Conservation (phyloP, 2,888 invertebrate species). For the Leucophora obtusa region DNA sequence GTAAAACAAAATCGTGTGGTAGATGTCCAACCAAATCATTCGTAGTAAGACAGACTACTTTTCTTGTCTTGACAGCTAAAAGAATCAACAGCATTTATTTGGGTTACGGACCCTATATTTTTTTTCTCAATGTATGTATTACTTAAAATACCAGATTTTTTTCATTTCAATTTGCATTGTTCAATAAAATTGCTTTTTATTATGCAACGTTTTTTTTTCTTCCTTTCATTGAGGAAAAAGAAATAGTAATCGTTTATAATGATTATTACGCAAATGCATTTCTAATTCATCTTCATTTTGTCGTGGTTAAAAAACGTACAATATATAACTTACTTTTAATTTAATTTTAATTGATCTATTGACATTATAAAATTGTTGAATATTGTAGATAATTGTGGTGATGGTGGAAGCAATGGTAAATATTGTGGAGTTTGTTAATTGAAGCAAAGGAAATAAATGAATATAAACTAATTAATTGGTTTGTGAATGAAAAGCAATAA, state of each 20-base stretch:
- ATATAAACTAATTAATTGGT: slow-evolving; percentile 48
- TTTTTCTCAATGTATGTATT: slow-evolving; percentile 23
- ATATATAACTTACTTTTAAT: slow-evolving; percentile 60
- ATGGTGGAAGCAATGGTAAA: background rate
- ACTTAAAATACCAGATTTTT: slow-evolving; percentile 25
- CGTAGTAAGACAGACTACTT: no score
- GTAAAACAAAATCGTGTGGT: no score
- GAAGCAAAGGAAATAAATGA: slow-evolving; percentile 46
- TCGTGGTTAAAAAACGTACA: slow-evolving; percentile 29
- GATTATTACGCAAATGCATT: slow-evolving; percentile 56
- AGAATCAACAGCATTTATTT: no score
- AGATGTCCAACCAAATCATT: no score
- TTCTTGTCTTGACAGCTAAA: no score
- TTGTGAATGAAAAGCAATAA: slow-evolving; percentile 28
- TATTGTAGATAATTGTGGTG: background rate
- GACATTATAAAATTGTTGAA: slow-evolving; percentile 43
- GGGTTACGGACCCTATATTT: no score
- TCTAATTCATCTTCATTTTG: slow-evolving; percentile 60
- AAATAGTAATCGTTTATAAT: background rate
- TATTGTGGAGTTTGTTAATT: slow-evolving; percentile 46
- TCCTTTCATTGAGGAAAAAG: slow-evolving; percentile 4
- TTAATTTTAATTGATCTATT: slow-evolving; percentile 65
- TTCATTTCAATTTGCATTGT: slow-evolving; percentile 42
- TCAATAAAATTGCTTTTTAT: slow-evolving; percentile 56
- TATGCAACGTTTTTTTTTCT: slow-evolving; percentile 40